Evolutionary conservation across 2,888 invertebrate genomes (phyloP).

Genomic region (Callosobruchus maculatus): DNA sequence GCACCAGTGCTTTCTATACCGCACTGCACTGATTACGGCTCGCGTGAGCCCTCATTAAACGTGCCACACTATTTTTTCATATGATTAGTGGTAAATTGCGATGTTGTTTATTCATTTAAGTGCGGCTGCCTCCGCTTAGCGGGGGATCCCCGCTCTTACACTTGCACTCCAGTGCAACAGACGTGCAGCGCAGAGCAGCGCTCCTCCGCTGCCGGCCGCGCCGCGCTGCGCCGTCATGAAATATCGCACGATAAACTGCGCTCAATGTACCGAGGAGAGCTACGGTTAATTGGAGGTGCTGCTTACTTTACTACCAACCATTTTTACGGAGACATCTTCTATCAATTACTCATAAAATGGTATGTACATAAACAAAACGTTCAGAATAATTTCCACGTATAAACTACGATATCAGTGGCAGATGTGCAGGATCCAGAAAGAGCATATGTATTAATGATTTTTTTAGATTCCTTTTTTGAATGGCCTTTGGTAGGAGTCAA

Average conservation of each 20-base stretch:
- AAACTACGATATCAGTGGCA: too few relatives aligned
- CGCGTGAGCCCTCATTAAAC: conserved; percentile 22
- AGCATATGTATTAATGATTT: too few relatives aligned
- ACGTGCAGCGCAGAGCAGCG: not conserved
- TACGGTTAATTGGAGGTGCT: not conserved
- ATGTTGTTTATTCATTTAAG: conserved; percentile 15
- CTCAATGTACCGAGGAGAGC: not conserved
- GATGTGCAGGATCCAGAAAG: too few relatives aligned
- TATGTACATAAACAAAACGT: too few relatives aligned
- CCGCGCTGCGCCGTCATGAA: not conserved
- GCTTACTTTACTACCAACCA: not conserved
- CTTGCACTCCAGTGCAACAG: not conserved
- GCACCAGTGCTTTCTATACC: not conserved
- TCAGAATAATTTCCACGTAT: too few relatives aligned
- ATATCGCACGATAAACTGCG: not conserved
- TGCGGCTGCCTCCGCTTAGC: not conserved
- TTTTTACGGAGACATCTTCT: not conserved
- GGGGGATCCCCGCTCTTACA: not conserved
- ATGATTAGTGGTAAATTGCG: conserved; percentile 20
- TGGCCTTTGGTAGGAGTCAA: too few relatives aligned
- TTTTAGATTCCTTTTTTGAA: too few relatives aligned
- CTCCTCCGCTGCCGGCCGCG: not conserved
- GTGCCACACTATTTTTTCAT: conserved; percentile 13
- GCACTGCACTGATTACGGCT: conserved; percentile 7
- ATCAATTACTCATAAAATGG: not conserved